These are phyloP conservation scores for Helobdella robusta DNA, from an alignment of 2,888 invertebrate species.

Conservation along the genomic window DNA sequence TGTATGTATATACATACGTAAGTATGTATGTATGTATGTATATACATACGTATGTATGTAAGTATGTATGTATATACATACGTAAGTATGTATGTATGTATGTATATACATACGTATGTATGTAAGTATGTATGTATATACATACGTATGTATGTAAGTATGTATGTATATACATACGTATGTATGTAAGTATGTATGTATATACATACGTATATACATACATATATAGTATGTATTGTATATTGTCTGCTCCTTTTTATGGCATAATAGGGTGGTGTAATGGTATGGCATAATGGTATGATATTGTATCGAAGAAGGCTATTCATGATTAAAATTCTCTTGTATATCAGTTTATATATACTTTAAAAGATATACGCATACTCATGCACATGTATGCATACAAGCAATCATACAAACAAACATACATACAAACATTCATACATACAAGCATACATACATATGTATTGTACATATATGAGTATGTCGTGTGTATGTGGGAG, in stretches of 20 bases:
- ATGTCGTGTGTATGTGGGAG: too few relatives aligned
- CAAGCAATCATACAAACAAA: not conserved
- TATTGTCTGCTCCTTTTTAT: too few relatives aligned
- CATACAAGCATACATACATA: not conserved
- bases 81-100: not conserved
- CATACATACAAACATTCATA: not conserved
- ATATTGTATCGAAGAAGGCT: too few relatives aligned
- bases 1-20: conserved; percentile 20
- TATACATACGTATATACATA: too few relatives aligned
- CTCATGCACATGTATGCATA: not conserved
- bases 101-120: conserved; percentile 2
- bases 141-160: not conserved
- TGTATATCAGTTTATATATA: not conserved
- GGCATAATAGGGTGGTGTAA: too few relatives aligned
- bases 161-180: not conserved
- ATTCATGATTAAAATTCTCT: too few relatives aligned
- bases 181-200: too few relatives aligned
- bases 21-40: too few relatives aligned
- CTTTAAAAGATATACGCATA: not conserved
- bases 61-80: not conserved
- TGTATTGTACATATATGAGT: not conserved
- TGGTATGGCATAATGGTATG: too few relatives aligned
- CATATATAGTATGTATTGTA: too few relatives aligned
- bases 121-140: not conserved
- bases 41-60: conserved; percentile 2